A percentile compares a stretch with the other conserved stretches of the same genome.
These are phyloP conservation scores for Hedychridium roseum DNA, from an alignment of 2,888 invertebrate species.

Conservation along the genomic window DNA sequence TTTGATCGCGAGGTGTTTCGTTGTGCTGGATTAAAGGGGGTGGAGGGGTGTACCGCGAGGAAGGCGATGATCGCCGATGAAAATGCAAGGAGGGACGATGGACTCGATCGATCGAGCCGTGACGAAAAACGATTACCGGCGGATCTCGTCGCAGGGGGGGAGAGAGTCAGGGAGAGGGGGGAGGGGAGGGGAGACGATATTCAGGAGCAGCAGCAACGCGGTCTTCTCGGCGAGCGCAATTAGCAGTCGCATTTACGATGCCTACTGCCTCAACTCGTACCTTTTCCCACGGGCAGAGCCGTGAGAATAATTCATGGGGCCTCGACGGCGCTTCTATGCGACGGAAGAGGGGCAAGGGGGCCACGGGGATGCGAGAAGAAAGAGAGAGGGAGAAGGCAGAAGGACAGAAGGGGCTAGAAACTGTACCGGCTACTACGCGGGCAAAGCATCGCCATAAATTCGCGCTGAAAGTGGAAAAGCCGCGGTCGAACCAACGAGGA, in stretches of 20 bases:
- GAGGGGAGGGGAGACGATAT: neutral
- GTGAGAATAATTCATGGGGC: constrained; percentile 63
- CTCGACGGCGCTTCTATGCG: constrained; percentile 41
- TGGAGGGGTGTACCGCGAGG: too few species aligned
- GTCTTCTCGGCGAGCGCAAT: constrained; percentile 50
- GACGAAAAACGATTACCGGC: too few species aligned
- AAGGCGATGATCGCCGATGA: too few species aligned
- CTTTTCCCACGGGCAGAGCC: constrained; percentile 62
- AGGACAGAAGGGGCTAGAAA: constrained; percentile 13
- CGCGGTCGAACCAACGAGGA: constrained; percentile 3
- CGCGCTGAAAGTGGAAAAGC: constrained; percentile 39
- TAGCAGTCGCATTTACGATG: constrained; percentile 59
- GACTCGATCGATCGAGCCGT: too few species aligned
- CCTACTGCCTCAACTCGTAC: constrained; percentile 55
- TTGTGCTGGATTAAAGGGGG: too few species aligned
- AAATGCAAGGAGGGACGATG: too few species aligned
- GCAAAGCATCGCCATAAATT: constrained; percentile 40
- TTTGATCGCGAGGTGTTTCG: too few species aligned
- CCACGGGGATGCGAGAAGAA: constrained; percentile 1
- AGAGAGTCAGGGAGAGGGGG: too few species aligned
- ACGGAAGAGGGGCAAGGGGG: constrained; percentile 13
- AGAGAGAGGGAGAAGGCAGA: constrained; percentile 8
- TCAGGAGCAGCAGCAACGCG: constrained; percentile 3
- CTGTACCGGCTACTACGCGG: constrained; percentile 11
- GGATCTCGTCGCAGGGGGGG: too few species aligned